A percentile compares a stretch with the other conserved stretches of the same genome.
Conservation (phyloP, 2,113 vertebrate species). For the Callocephalon fimbriatum region DNA sequence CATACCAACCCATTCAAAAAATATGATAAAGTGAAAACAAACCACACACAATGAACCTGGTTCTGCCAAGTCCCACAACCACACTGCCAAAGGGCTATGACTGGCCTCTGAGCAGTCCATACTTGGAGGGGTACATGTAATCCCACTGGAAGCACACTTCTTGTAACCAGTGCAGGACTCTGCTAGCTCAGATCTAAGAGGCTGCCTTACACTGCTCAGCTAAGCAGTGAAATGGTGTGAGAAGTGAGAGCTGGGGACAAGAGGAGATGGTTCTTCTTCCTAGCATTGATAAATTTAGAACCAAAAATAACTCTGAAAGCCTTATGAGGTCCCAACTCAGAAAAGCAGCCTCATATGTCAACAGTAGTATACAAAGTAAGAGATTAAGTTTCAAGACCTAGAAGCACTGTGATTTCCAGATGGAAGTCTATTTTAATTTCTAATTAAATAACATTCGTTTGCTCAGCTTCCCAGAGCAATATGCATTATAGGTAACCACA, state of each 20-base stretch:
- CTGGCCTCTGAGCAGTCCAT: neutral
- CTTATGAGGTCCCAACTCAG: neutral
- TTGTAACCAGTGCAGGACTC: neutral
- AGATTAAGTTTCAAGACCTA: neutral
- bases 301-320: neutral
- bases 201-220: neutral
- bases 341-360: neutral
- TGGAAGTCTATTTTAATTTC: neutral
- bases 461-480: neutral
- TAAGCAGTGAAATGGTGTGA: neutral
- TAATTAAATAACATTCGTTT: neutral
- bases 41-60: neutral
- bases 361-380: neutral
- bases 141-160: neutral
- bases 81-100: neutral
- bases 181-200: neutral
- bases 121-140: neutral
- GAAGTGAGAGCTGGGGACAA: neutral
- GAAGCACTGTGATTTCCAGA: neutral
- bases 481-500: neutral
- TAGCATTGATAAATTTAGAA: neutral
- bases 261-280: neutral
- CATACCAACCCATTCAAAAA: neutral
- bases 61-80: neutral
- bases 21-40: neutral